These are phyloP conservation scores for Syrphus vitripennis DNA, from an alignment of 2,888 invertebrate species.

Conservation along the genomic window DNA sequence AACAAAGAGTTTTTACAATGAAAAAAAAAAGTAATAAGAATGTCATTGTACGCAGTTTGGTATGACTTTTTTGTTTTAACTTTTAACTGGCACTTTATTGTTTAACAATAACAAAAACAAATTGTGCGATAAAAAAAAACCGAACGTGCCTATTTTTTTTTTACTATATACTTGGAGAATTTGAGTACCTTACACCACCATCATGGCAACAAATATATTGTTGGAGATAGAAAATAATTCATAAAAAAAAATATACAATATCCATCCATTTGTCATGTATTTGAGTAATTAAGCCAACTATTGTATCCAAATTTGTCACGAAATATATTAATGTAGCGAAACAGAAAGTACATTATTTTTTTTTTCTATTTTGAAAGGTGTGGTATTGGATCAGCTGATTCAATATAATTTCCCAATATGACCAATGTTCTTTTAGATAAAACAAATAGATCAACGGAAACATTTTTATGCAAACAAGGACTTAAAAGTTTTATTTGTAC, in stretches of 20 bases:
- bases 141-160: constrained; percentile 56
- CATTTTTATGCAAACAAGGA: not conserved
- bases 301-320: constrained; percentile 14
- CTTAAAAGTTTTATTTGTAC: not conserved
- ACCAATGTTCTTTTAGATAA: constrained; percentile 2
- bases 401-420: not conserved
- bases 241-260: too few species aligned
- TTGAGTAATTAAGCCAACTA: constrained; percentile 35
- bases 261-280: constrained; percentile 17
- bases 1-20: constrained; percentile 11
- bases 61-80: not conserved
- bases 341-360: not conserved
- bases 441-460: not conserved
- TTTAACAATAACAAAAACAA: constrained; percentile 2
- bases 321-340: not conserved
- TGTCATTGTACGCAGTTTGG: constrained; percentile 10
- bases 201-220: not conserved
- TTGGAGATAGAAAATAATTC: not conserved
- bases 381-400: constrained; percentile 12
- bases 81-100: constrained; percentile 25
- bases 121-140: constrained; percentile 46
- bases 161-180: not conserved
- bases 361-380: not conserved
- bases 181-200: not conserved
- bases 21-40: not conserved